Conservation (phyloP, 2,113 vertebrate genomes). For the Scalopus aquaticus region DNA sequence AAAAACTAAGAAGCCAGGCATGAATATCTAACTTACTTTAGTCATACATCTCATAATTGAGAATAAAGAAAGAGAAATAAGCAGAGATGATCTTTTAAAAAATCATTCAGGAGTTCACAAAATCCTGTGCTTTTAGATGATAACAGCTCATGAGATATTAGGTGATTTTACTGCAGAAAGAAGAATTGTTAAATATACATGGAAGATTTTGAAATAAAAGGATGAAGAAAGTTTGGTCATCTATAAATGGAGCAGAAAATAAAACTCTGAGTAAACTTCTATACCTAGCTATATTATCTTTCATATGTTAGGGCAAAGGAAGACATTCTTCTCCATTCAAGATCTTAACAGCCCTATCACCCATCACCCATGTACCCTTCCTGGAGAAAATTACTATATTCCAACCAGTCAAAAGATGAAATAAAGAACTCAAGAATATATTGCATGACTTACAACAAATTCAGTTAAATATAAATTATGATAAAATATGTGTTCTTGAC, state of each 20-base stretch:
- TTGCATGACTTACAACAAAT: neutral
- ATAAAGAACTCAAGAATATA: neutral
- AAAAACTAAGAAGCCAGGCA: neutral
- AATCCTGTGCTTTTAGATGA: neutral
- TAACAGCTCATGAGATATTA: neutral
- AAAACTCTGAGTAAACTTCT: neutral
- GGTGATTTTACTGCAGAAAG: neutral
- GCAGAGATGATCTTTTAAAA: neutral
- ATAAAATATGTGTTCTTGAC: neutral
- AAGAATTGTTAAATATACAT: neutral
- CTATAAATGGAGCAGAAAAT: neutral
- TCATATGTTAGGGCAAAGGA: neutral
- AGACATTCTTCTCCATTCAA: neutral
- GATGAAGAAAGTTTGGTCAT: neutral
- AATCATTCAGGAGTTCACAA: neutral
- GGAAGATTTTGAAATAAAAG: neutral
- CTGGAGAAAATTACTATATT: neutral
- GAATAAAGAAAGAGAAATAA: neutral
- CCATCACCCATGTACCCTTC: fast-evolving
- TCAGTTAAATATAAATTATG: neutral
- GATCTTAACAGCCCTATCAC: neutral
- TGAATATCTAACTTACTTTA: neutral
- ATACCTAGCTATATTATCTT: neutral
- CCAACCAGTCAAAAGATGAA: neutral
- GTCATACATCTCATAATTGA: neutral